Evolutionary conservation across 35 echinoderm and acorn worm species (phyloP).

Genomic region (Diadema setosum): DNA sequence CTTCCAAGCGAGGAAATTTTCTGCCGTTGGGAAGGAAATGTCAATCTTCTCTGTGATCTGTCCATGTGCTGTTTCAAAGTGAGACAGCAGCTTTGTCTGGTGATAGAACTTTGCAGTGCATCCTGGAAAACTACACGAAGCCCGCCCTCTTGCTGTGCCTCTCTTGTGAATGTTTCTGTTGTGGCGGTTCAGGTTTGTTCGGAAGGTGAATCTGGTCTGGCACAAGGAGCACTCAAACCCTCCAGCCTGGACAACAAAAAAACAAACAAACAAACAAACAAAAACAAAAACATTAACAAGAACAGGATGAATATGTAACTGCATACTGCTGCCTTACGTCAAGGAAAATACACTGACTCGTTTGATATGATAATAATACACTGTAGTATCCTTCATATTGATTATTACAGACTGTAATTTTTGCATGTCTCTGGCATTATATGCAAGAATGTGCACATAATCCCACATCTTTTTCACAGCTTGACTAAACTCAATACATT

Average conservation of each 20-base stretch:
- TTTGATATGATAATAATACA: too few species aligned
- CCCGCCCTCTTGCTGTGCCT: neutral
- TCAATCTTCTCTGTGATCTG: neutral
- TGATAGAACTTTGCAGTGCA: neutral
- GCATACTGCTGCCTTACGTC: too few species aligned
- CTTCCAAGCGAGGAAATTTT: conserved; percentile 22
- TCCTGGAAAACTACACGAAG: neutral
- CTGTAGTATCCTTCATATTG: too few species aligned
- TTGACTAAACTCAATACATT: too few species aligned
- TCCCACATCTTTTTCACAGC: too few species aligned
- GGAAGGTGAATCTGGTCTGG: neutral
- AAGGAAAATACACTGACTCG: too few species aligned
- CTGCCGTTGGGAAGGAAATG: neutral
- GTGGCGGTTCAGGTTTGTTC: neutral
- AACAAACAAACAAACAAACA: neutral
- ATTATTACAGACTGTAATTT: too few species aligned
- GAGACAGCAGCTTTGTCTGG: conserved; percentile 9
- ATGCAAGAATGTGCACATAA: too few species aligned
- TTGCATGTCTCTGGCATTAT: too few species aligned
- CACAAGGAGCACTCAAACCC: neutral
- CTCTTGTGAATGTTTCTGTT: neutral
- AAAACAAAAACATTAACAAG: neutral
- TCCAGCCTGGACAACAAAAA: neutral
- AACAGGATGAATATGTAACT: too few species aligned
- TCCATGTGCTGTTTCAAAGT: conserved; percentile 22